Evolutionary conservation across 2,113 vertebrate species (phyloP).

Genomic region (Mohoua ochrocephala): DNA sequence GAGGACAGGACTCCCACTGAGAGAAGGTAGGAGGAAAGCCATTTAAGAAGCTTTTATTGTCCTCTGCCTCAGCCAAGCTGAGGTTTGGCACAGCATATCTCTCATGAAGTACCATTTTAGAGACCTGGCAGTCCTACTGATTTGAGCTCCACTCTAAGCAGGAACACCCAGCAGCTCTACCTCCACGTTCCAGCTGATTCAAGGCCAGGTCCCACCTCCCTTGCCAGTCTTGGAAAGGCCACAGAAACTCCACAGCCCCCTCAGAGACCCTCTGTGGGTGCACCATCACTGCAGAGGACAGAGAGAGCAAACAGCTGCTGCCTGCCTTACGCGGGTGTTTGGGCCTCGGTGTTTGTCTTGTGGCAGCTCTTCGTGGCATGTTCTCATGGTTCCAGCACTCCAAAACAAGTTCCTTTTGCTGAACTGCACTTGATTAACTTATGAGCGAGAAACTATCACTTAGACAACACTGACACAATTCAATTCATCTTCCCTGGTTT

Average conservation of each 20-base stretch:
- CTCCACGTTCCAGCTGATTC: background rate
- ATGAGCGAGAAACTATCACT: accelerated
- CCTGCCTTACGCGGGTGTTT: accelerated
- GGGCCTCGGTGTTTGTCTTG: background rate
- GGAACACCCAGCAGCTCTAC: background rate
- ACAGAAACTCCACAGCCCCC: background rate
- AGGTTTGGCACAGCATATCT: background rate
- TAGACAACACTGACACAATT: background rate
- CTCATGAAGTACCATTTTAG: background rate
- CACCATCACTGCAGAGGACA: background rate
- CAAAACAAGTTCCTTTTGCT: background rate
- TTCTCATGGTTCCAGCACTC: background rate
- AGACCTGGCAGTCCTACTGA: background rate
- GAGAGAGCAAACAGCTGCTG: background rate
- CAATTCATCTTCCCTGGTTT: background rate
- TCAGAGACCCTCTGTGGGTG: background rate
- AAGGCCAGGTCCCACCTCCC: background rate
- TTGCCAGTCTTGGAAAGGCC: background rate
- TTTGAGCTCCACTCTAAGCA: background rate
- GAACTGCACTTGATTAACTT: background rate
- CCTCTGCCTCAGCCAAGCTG: too few relatives aligned
- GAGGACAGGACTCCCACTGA: too few relatives aligned
- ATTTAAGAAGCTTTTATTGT: too few relatives aligned
- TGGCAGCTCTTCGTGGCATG: background rate
- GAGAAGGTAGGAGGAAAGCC: too few relatives aligned